Evolutionary conservation across 2,113 vertebrate species (phyloP).

Genomic region (Phrynosoma platyrhinos): DNA sequence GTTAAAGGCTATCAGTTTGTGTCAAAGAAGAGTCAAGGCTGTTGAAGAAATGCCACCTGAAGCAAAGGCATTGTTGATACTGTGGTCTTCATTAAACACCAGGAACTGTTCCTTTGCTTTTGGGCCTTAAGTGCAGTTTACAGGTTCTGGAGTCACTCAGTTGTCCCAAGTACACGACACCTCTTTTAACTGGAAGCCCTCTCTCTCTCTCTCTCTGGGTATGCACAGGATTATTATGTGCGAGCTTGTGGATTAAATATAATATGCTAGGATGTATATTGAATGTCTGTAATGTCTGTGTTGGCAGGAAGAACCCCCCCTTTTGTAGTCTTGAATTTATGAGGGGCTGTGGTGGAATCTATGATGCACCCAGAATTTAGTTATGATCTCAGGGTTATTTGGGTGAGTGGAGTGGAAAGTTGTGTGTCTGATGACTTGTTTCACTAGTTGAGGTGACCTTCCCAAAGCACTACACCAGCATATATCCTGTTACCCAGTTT

Average conservation of each 20-base stretch:
- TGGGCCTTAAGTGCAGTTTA: not conserved
- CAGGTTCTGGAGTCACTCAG: constrained; percentile 12
- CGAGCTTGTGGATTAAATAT: constrained; percentile 35
- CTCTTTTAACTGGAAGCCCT: constrained; percentile 8
- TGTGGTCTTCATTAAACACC: constrained; percentile 3
- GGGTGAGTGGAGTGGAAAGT: not conserved
- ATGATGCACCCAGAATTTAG: constrained; percentile 39
- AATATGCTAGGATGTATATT: constrained; percentile 43
- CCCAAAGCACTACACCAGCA: constrained; percentile 17
- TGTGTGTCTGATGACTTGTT: not conserved
- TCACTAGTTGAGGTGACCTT: constrained; percentile 1
- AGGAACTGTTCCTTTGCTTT: not conserved
- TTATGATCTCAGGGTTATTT: constrained; percentile 57
- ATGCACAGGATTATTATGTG: not conserved
- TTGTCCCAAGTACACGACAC: not conserved
- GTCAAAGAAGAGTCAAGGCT: not conserved
- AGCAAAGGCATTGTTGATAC: not conserved
- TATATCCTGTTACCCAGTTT: not conserved
- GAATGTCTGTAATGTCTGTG: not conserved
- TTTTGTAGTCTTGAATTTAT: constrained; percentile 5
- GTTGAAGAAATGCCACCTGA: not conserved
- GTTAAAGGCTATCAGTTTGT: constrained; percentile 19
- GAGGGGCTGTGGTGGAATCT: not conserved
- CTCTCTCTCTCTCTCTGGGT: not conserved
- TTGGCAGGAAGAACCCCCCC: not conserved